phyloP scores from a whole-genome alignment of 2,797 vertebrate genomes.

The Nyctalus aviator region DNA sequence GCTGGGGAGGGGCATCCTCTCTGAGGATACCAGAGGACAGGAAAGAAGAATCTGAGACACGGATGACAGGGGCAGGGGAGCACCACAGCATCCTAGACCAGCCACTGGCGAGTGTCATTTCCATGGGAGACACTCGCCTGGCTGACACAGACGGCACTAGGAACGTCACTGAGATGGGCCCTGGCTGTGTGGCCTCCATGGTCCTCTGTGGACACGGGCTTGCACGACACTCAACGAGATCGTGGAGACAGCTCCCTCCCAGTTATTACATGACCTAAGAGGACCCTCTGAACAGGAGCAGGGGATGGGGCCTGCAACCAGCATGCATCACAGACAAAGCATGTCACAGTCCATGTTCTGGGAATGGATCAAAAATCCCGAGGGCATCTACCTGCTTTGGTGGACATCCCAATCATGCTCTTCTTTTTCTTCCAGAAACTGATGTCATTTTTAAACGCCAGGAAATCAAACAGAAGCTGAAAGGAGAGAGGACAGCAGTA shows the following conservation, averaged over 20 bases:
- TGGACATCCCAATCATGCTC: conserved; percentile 96
- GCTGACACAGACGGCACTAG: too few relatives aligned
- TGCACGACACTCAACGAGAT: not conserved
- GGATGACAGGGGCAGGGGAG: not conserved
- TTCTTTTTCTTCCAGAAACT: conserved; percentile 96
- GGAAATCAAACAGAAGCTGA: conserved; percentile 96
- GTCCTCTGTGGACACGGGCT: not conserved
- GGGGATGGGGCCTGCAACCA: not conserved
- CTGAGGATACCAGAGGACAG: not conserved
- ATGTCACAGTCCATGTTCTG: too few relatives aligned
- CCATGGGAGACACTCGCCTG: not conserved
- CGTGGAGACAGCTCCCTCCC: too few relatives aligned
- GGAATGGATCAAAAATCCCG: rapidly evolving
- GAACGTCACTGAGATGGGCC: too few relatives aligned
- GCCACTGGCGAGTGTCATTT: rapidly evolving
- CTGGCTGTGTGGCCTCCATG: not conserved
- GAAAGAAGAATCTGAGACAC: not conserved
- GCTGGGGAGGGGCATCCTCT: not conserved
- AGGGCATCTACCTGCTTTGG: conserved; percentile 91
- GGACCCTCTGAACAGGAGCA: not conserved
- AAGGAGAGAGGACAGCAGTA: not conserved
- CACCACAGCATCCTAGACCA: not conserved
- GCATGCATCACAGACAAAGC: too few relatives aligned
- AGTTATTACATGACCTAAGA: too few relatives aligned
- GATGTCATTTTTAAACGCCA: conserved; percentile 98